Evolutionary conservation across 2,888 invertebrate genomes (phyloP), one percentile per base, ranked within the genome.

Genomic region (Leucozona laternaria): DNA sequence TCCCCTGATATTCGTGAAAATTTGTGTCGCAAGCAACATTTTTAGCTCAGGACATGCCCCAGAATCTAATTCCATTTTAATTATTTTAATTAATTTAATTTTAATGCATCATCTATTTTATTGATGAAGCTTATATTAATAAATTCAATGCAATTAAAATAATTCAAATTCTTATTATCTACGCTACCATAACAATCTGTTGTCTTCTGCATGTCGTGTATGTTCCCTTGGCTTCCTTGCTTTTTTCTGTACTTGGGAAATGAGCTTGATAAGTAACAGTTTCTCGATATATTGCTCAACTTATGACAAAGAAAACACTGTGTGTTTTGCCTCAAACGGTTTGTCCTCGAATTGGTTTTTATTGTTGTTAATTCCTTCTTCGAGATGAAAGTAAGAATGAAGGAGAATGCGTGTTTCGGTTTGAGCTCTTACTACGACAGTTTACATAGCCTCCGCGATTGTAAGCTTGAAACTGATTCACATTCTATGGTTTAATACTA

Each of bases 31-130:
- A 57, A 31, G 3, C 11, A 6, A 31, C 4, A 31, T 17, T 57
- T 17, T 57, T 57, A 57, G 4, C 31, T 31, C 31, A 57, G 55
- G 55, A 57, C 55, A 31, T 31, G 55, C 55, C 31, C 55, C 55
- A n/a, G 55, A 57, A 57, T 57, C 55, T 57, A 57, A 31, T 57
- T 57, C 55, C 31, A 57, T 57, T 31, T 57, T 57, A 10, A 57
- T 28, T 31, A 57, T 31, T 7, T 31, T 8, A 10, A 57, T 10
- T n/a, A n/a, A 10, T 57, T 17, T 57, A 57, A 17, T 31, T 57
- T 31, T 31, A 57, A 57, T 57, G 55, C 55, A 57, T 2, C 31
- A 57, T 57, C 55, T 31, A 57, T 57, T 57, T 31, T 57, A 57
- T 57, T 57, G 31, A 57, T 57, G 5, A 57, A 57, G 4, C 10